These are phyloP conservation scores for Galleria mellonella DNA, from an alignment of 1,140 invertebrate genomes.

Conservation along the genomic window DNA sequence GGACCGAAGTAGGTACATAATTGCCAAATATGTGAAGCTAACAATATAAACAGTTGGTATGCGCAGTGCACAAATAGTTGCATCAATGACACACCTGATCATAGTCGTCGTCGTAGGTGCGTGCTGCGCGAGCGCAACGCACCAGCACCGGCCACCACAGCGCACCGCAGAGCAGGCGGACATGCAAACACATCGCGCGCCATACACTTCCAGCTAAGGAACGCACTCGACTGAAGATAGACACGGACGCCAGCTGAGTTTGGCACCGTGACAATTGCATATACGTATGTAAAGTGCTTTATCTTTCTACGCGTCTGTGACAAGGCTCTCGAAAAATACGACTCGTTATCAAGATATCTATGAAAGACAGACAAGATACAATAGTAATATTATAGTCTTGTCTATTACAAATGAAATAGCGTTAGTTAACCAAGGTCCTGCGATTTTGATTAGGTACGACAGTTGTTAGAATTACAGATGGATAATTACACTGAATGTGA, in stretches of 20 bases:
- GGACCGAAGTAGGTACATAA: conserved; percentile 21
- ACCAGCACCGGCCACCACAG: conserved; percentile 67
- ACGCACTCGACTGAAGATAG: conserved; percentile 63
- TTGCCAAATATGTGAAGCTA: conserved; percentile 53
- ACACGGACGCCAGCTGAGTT: conserved; percentile 45
- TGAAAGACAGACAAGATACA: too few relatives aligned
- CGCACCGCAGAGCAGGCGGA: conserved; percentile 63
- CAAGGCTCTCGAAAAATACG: conserved; percentile 14
- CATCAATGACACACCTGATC: conserved; percentile 62
- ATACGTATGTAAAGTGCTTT: conserved; percentile 38
- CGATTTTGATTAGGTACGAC: too few relatives aligned
- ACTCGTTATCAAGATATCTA: too few relatives aligned
- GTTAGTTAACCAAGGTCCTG: too few relatives aligned
- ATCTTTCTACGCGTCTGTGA: conserved; percentile 47
- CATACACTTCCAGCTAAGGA: conserved; percentile 67
- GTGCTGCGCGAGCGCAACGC: conserved; percentile 50
- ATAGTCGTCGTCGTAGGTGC: conserved; percentile 61
- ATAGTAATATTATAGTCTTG: too few relatives aligned
- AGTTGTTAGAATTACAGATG: too few relatives aligned
- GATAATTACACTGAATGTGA: too few relatives aligned
- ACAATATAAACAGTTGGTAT: conserved; percentile 31
- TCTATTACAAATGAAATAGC: too few relatives aligned
- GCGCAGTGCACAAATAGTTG: conserved; percentile 42
- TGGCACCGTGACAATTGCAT: conserved; percentile 64
- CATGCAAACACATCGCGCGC: conserved; percentile 67